phyloP scores from a whole-genome alignment of 2,113 vertebrate genomes.

The Podarcis muralis region DNA sequence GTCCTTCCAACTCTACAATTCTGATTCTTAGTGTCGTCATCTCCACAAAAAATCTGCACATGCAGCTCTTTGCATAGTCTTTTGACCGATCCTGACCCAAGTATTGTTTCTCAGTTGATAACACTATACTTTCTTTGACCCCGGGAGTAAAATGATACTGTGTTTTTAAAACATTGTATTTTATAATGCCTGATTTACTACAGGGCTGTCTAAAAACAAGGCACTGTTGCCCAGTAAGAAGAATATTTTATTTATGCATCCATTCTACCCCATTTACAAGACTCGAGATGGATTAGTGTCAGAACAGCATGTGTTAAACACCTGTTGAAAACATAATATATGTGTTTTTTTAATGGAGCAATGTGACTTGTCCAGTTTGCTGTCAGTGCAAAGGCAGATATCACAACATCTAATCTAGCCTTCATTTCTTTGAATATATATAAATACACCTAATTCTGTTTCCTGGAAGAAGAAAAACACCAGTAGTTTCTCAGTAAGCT shows the following conservation, averaged over 20 bases:
- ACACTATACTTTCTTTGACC: neutral
- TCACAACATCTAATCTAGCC: neutral
- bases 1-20: too few species aligned
- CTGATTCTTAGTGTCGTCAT: too few species aligned
- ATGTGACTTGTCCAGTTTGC: rapidly evolving
- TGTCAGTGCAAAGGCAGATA: neutral
- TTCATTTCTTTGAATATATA: neutral
- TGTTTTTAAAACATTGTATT: neutral
- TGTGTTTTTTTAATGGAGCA: constrained; percentile 7
- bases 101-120: neutral
- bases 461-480: neutral
- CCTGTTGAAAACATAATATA: neutral
- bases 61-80: neutral
- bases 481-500: constrained; percentile 26
- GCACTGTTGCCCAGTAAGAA: neutral
- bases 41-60: neutral
- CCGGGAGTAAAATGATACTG: neutral
- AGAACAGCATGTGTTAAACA: neutral
- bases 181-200: neutral
- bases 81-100: neutral
- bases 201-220: rapidly evolving
- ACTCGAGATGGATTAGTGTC: neutral
- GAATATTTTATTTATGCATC: neutral
- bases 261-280: neutral
- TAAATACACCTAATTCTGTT: neutral